Evolutionary conservation across 2,797 vertebrate species (phyloP).

Genomic region (Morus bassanus): DNA sequence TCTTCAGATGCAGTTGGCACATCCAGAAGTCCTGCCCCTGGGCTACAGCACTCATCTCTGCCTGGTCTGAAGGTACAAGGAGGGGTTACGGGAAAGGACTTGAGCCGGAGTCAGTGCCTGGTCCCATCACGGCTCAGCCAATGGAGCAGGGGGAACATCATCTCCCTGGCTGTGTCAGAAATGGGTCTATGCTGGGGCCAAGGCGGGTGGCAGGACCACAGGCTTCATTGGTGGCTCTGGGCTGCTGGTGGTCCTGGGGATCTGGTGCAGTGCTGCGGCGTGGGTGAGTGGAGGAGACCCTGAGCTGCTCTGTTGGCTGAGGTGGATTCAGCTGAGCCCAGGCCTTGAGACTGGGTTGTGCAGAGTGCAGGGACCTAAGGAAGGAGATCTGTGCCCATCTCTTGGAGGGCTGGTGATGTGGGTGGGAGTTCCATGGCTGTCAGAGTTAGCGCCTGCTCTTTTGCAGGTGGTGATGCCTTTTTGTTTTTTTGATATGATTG

Average conservation of each 20-base stretch:
- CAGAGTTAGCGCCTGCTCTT: slow-evolving; percentile 17
- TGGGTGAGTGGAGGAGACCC: not conserved
- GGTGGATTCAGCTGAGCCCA: not conserved
- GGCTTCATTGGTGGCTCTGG: not conserved
- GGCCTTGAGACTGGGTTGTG: accelerated
- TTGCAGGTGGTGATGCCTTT: slow-evolving; percentile 5
- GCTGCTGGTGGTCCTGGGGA: not conserved
- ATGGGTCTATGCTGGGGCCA: no score
- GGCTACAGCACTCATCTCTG: not conserved
- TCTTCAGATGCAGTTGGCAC: not conserved
- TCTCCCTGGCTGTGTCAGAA: not conserved
- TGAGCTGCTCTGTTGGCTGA: not conserved
- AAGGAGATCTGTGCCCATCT: accelerated
- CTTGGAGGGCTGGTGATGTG: not conserved
- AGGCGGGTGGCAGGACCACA: not conserved
- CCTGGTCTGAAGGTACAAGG: not conserved
- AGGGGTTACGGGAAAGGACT: not conserved
- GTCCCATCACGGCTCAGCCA: not conserved
- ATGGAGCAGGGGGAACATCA: not conserved
- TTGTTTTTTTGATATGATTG: not conserved
- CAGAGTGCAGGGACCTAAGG: not conserved
- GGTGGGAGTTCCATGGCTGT: not conserved
- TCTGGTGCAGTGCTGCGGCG: not conserved
- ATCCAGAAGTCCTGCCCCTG: not conserved
- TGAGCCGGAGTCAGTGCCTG: not conserved